phyloP scores from a whole-genome alignment of 2,888 invertebrate genomes.

The Coelinius sp. region DNA sequence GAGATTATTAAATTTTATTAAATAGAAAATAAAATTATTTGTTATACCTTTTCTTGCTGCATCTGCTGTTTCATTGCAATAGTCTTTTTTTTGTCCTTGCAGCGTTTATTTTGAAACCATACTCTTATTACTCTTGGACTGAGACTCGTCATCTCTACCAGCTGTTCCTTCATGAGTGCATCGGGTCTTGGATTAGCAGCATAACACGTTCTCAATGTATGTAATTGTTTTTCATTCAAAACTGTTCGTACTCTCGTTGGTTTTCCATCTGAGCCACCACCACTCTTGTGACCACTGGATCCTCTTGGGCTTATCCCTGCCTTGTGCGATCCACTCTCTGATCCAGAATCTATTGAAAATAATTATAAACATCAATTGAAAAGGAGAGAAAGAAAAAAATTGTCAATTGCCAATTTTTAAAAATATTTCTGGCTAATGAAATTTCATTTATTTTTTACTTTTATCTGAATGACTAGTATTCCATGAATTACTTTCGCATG shows the following conservation, averaged over 20 bases:
- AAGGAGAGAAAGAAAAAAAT: neutral
- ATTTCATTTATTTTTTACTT: slow-evolving; percentile 31
- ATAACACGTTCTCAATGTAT: slow-evolving; percentile 97
- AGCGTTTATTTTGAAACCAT: slow-evolving; percentile 99
- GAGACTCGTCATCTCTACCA: slow-evolving; percentile 98
- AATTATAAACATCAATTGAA: neutral
- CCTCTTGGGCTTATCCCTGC: slow-evolving; percentile 75
- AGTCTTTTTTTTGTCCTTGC: slow-evolving; percentile 98
- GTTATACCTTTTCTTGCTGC: slow-evolving; percentile 94
- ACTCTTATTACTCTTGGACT: slow-evolving; percentile 98
- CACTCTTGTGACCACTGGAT: slow-evolving; percentile 73
- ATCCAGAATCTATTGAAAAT: slow-evolving; percentile 85
- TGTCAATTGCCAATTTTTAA: neutral
- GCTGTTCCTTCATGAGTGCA: slow-evolving; percentile 98
- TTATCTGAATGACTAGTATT: slow-evolving; percentile 24
- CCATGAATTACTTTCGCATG: slow-evolving; percentile 27
- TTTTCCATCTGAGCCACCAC: slow-evolving; percentile 86
- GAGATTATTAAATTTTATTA: neutral
- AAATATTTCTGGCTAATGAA: neutral
- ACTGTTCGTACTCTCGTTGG: slow-evolving; percentile 99
- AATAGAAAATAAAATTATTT: slow-evolving; percentile 12
- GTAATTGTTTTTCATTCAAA: slow-evolving; percentile 97
- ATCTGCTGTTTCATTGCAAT: slow-evolving; percentile 97
- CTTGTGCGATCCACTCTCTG: slow-evolving; percentile 91
- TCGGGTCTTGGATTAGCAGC: slow-evolving; percentile 98